Percentiles rank a stretch among this genome's conserved stretches.
These are phyloP conservation scores for Pempheris klunzingeri DNA, from an alignment of 2,797 vertebrate species.

Conservation along the genomic window DNA sequence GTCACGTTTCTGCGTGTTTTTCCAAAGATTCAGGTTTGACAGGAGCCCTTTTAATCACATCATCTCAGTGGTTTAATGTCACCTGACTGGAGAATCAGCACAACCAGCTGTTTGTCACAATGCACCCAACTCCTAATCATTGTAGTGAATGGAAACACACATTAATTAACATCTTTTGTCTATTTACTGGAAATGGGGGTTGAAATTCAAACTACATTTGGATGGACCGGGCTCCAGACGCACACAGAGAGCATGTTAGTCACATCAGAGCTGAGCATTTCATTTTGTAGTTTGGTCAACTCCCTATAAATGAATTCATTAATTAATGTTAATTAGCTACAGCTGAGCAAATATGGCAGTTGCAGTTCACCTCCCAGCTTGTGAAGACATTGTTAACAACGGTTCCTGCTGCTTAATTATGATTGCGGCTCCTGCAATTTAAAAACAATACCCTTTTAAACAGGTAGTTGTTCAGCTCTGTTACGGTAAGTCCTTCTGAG, in stretches of 20 bases:
- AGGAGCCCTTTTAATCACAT: neutral
- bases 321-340: constrained; percentile 33
- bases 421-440: neutral
- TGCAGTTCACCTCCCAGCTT: constrained; percentile 18
- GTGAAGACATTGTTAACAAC: constrained; percentile 2
- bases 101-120: too few species aligned
- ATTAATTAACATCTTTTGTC: neutral
- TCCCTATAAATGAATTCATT: too few species aligned
- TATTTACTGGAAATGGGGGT: neutral
- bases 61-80: neutral
- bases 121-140: neutral
- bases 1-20: too few species aligned
- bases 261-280: neutral
- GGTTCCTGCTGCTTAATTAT: constrained; percentile 2
- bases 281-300: constrained; percentile 3
- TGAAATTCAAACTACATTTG: too few species aligned
- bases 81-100: neutral
- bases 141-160: neutral
- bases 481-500: neutral
- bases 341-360: constrained; percentile 7
- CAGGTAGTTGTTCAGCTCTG: neutral
- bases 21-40: neutral
- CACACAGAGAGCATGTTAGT: neutral
- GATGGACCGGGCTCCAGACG: neutral
- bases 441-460: neutral